Percentiles rank a stretch among this genome's conserved stretches.
These are phyloP conservation scores for Brachyhypopomus occidentalis DNA, from an alignment of 2,113 vertebrate species.

Conservation along the genomic window DNA sequence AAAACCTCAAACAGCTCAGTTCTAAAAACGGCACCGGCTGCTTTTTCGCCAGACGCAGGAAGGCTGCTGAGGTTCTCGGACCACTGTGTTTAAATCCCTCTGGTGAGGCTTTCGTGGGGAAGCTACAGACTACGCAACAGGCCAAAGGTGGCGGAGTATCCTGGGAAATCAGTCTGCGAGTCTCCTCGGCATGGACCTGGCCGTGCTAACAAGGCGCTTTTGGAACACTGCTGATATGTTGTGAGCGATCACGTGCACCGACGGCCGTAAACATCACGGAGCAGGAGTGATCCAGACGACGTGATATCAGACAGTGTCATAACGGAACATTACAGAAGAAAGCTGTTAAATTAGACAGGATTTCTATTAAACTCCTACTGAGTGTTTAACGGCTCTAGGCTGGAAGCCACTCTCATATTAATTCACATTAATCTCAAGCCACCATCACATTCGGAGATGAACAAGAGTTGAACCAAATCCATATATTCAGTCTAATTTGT, in stretches of 20 bases:
- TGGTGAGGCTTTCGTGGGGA: not conserved
- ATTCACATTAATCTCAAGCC: constrained; percentile 18
- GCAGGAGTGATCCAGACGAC: constrained; percentile 26
- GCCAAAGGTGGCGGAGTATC: constrained; percentile 1
- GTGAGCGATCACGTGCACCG: constrained; percentile 30
- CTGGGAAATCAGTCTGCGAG: constrained; percentile 6
- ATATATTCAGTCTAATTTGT: not conserved
- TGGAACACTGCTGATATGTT: constrained; percentile 34
- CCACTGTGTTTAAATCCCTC: not conserved
- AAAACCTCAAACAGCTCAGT: not conserved
- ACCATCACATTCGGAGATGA: not conserved
- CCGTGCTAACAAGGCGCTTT: constrained; percentile 11
- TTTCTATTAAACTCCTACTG: constrained; percentile 24
- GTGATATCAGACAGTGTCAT: constrained; percentile 19
- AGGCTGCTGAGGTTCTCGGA: not conserved
- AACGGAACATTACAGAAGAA: not conserved
- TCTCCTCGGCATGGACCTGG: constrained; percentile 8
- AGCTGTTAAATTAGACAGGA: not conserved
- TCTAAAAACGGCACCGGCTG: not conserved
- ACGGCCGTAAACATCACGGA: constrained; percentile 10
- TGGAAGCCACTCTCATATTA: not conserved
- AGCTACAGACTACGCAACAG: not conserved
- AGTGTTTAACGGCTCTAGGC: not conserved
- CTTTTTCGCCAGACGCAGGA: not conserved
- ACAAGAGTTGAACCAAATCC: not conserved